Conservation (phyloP, 2,888 invertebrate species). For the Anthrax anthrax region DNA sequence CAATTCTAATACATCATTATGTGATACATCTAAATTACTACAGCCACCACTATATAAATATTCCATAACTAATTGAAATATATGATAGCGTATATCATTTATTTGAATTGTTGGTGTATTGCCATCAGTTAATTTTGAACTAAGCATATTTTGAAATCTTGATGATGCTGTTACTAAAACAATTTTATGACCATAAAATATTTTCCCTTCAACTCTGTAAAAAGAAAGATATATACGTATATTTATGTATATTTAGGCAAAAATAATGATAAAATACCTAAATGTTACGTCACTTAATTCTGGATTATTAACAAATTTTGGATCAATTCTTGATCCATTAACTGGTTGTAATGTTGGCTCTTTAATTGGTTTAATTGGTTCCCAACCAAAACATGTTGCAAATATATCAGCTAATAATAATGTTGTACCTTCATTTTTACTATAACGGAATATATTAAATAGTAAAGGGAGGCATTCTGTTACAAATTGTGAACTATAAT, state of each 20-base stretch:
- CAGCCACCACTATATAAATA: conserved; percentile 84
- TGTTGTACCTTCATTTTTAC: conserved; percentile 85
- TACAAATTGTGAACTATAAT: conserved; percentile 77
- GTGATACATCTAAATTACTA: conserved; percentile 58
- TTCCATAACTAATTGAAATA: conserved; percentile 89
- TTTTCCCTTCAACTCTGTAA: conserved; percentile 65
- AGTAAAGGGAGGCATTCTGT: conserved; percentile 79
- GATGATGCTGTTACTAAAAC: conserved; percentile 83
- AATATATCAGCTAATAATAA: conserved; percentile 76
- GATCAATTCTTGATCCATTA: conserved; percentile 67
- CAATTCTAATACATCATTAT: conserved; percentile 68
- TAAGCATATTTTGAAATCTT: conserved; percentile 71
- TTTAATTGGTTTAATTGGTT: conserved; percentile 61
- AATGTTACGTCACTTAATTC: conserved; percentile 86
- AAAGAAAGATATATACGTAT: background rate
- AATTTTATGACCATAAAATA: conserved; percentile 89
- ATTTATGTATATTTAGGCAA: no score
- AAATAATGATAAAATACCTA: conserved; percentile 30
- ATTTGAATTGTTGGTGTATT: conserved; percentile 78
- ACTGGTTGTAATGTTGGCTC: conserved; percentile 49
- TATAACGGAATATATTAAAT: conserved; percentile 79
- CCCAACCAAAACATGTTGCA: conserved; percentile 79
- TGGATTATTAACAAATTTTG: conserved; percentile 86
- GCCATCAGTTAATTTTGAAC: conserved; percentile 56
- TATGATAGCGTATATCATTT: conserved; percentile 82